These are phyloP conservation scores for Sclerurus mexicanus DNA, from an alignment of 2,113 vertebrate species.

Conservation along the genomic window DNA sequence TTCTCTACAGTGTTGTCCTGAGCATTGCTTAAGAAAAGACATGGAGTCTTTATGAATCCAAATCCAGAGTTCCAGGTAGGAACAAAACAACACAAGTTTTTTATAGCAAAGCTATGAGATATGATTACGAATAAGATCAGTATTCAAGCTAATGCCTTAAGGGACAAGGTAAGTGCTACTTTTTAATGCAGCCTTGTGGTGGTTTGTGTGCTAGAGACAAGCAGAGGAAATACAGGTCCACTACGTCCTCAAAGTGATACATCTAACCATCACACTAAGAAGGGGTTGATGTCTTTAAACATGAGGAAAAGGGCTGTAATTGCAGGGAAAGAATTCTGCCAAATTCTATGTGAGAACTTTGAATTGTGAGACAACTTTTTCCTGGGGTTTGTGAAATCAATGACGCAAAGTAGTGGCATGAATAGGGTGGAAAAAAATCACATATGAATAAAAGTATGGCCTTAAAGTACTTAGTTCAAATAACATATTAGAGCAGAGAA, in stretches of 20 bases:
- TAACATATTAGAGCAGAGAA: neutral
- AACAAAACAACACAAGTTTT: neutral
- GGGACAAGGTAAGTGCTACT: neutral
- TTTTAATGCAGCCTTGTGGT: neutral
- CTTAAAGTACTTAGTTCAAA: neutral
- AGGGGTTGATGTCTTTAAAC: neutral
- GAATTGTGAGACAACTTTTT: neutral
- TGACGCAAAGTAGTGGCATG: accelerated
- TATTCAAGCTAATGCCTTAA: neutral
- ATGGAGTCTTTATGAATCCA: neutral
- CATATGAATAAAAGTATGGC: neutral
- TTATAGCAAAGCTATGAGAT: neutral
- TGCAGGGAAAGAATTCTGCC: neutral
- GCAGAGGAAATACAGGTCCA: neutral
- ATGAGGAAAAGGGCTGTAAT: neutral
- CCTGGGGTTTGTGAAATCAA: neutral
- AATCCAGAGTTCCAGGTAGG: accelerated
- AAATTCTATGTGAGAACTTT: neutral
- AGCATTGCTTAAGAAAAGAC: accelerated
- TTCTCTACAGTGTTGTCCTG: neutral
- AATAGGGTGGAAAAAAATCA: neutral
- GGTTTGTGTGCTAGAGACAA: neutral
- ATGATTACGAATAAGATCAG: neutral
- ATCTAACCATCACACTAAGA: neutral
- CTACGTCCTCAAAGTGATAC: neutral